Evolutionary conservation across 2,888 invertebrate genomes (phyloP).

Genomic region (Archips crataeganus): DNA sequence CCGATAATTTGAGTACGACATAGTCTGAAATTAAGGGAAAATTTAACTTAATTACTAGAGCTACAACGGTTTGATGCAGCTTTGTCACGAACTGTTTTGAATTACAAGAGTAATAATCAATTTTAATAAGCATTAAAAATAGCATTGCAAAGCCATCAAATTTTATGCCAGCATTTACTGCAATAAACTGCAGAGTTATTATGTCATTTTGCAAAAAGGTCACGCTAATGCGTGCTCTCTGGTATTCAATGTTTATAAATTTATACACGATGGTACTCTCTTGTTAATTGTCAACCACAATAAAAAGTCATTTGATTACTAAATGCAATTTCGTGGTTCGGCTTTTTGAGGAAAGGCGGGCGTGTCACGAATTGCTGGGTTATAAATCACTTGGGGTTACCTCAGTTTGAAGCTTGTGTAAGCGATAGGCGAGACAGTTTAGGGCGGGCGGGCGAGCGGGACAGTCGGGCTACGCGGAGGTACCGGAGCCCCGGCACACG

Average conservation of each 20-base stretch:
- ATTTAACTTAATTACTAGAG: not conserved
- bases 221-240: constrained; percentile 38
- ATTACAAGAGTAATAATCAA: constrained; percentile 4
- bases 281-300: constrained; percentile 39
- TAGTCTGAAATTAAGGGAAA: constrained; percentile 7
- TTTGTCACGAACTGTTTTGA: constrained; percentile 4
- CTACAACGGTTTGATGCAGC: not conserved
- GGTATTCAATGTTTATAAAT: constrained; percentile 26
- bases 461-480: constrained; percentile 53
- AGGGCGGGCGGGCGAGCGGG: constrained; percentile 70
- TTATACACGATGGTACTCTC: constrained; percentile 35
- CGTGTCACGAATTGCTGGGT: constrained; percentile 69
- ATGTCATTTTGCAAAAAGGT: constrained; percentile 42
- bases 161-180: constrained; percentile 38
- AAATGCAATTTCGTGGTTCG: constrained; percentile 67
- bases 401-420: constrained; percentile 53
- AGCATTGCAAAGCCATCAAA: constrained; percentile 29
- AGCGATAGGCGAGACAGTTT: constrained; percentile 59
- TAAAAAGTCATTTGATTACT: constrained; percentile 61
- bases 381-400: constrained; percentile 75
- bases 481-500: constrained; percentile 47
- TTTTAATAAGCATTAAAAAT: constrained; percentile 15
- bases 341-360: constrained; percentile 61
- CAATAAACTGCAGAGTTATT: constrained; percentile 46
- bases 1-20: constrained; percentile 14